Base-by-base conservation (phyloP, 2,888 invertebrate species). In the Barypeithes pellucidus region DNA sequence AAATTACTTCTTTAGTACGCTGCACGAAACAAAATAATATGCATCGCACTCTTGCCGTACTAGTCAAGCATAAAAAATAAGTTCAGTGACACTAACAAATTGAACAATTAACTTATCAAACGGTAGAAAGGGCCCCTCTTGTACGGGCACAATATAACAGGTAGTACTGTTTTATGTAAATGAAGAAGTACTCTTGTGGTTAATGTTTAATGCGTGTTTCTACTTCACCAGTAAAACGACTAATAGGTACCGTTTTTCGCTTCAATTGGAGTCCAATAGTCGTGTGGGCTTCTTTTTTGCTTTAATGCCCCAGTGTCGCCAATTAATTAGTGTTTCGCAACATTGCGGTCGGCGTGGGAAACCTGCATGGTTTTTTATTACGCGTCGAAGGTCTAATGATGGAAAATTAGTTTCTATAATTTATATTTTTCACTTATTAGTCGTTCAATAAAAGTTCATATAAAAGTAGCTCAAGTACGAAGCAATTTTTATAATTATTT, bases 161-260 rank as follows among this genome's bases (percentile, higher is more conserved):
- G 59, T 67, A 61, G 54, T 68, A 69, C 73, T 57, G 62, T 65
- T 69, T 65, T 54, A 72, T 67, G 62, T 33, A 60, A 60, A 67
- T 67, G 62, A 54, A 67, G 61, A 12, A 47, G 65, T 59, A 57
- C 41, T 63, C 68, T 43, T 63, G 62, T 63, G 43, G 59, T 45
- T 67, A 39, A 60, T 71, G 59, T 59, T 45, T 67, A 24, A 60
- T 71, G 59, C 50, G 29, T 59, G 67, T 63, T 73, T 62, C 61
- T 47, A 50, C 68, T 52, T 65, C 68, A 63, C 43, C 22, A 39
- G 63, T 52, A 33, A 50, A 45, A 62, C 67, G 57, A 68, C 67
- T 67, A 73, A 63, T 74, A 41, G 70, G 74, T 74, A 74, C 74
- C 74, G 70, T 74, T 74, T 74, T 74, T 65, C 67, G 67, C 52